Evolutionary conservation across 2,113 vertebrate genomes (phyloP), one percentile per base, ranked within the genome.

Genomic region (Tichodroma muraria): DNA sequence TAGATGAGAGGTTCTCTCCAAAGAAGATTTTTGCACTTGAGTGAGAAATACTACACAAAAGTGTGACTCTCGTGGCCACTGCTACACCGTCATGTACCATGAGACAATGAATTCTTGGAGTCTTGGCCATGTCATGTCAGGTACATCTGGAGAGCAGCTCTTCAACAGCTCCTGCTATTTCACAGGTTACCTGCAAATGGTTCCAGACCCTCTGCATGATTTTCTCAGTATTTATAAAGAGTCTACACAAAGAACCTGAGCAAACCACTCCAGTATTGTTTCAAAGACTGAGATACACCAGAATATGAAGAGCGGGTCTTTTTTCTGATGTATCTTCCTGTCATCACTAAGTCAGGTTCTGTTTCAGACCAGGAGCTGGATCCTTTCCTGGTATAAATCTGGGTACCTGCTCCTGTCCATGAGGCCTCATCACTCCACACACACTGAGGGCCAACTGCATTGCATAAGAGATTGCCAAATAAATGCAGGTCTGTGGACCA

Each of bases 41-140:
- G 8, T 54, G 33, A 73, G 75, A 40, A 79, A 59, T 21, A 5
- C 7, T 35, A 23, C 5, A 68, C 16, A 37, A n/a, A 72, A 31
- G 9, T 25, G 13, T 12, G 31, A 28, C 18, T 59, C 69, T 47
- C 0, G 0, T 47, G 64, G 81, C 63, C 78, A 52, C 10, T 33
- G 66, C 64, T 47, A n/a, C 54, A 42, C 0, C 1, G 40, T 40
- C 17, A 3, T 2, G 37, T 35, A 49, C 13, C 18, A 18, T 2
- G 23, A 85, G 63, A 82, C 28, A 49, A 44, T 9, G 14, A 64
- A 56, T 49, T 80, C 78, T 47, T 54, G 14, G 20, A 70, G 31
- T 60, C 56, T 65, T 31, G 22, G 44, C 35, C 23, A 13, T 8
- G n/a, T 47, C 64, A 37, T 2, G 9, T 44, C 33, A 88, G 30